Base-by-base conservation (phyloP, 2,888 invertebrate genomes). In the Reticulitermes lucifugus region DNA sequence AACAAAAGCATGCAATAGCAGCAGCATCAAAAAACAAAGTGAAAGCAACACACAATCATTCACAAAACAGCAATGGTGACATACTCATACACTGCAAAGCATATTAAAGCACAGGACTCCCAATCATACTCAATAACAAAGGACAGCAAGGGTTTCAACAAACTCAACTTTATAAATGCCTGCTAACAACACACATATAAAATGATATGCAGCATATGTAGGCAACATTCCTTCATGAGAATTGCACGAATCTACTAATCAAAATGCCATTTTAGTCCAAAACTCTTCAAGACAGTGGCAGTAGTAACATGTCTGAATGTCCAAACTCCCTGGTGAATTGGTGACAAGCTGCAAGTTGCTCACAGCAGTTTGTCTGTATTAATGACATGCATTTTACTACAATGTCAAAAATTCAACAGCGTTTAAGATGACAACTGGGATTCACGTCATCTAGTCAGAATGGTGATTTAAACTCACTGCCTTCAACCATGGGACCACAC, bases 1-100 rank as follows among this genome's bases (percentile, higher is more conserved):
- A 77, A 77, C 77, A 77, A 77, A 77, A 77, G 77, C 77, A 77
- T 77, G 77, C 77, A 10, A 46, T 51, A 77, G 77, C 77, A 46
- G 43, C 29, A 46, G 73, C 73, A 73, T 41, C 9, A 77, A 77
- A 35, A 77, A 77, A 77, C 51, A 77, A 77, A 43, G 22, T 77
- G 51, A 77, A 77, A 77, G 77, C 77, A 77, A 46, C 46, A 77
- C 7, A 77, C 77, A 21, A n/a, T 77, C 43, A 41, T 77, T 77
- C 35, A 73, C 41, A 29, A 73, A n/a, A 46, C 12, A 77, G 77
- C 46, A 77, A 77, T 77, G n/a, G 77, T 77, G 77, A 51, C 77
- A 77, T 77, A 46, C 77, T 18, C 51, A 77, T 77, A 43, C 51
- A 77, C 18, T 77, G 77, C 77, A 12, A 73, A 77, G 51, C 46